Conservation (phyloP, 2,797 vertebrate genomes). For the Gymnothorax reevesii region DNA sequence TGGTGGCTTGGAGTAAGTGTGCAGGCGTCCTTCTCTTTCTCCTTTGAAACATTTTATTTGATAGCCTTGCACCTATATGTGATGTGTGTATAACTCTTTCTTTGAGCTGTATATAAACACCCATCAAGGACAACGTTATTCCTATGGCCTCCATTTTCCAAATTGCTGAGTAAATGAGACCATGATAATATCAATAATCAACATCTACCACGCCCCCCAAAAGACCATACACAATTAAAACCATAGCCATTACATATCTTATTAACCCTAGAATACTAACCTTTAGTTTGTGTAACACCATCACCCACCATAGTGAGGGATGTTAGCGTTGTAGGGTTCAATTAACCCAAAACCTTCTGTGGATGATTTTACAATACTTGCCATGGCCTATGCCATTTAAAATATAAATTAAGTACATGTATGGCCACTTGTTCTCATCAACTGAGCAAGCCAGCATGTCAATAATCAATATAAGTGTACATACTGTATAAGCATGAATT, state of each 20-base stretch:
- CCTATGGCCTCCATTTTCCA: not conserved
- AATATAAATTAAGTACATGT: not conserved
- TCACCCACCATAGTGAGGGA: too few relatives aligned
- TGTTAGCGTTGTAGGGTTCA: not conserved
- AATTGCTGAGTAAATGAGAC: not conserved
- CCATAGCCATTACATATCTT: not conserved
- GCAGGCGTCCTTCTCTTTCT: not conserved
- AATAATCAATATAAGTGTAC: not conserved
- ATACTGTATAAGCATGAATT: not conserved
- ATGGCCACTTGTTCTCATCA: not conserved
- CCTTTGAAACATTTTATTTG: not conserved
- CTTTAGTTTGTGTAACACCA: too few relatives aligned
- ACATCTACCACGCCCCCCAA: not conserved
- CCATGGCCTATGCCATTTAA: not conserved
- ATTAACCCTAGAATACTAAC: too few relatives aligned
- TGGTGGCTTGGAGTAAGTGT: too few relatives aligned
- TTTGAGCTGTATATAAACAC: too few relatives aligned
- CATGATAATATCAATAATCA: not conserved
- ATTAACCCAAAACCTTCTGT: not conserved
- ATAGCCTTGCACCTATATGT: too few relatives aligned
- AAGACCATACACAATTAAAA: not conserved
- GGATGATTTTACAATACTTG: not conserved
- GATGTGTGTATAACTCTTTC: too few relatives aligned
- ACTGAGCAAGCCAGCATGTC: not conserved
- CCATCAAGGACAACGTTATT: not conserved